Evolutionary conservation across 2,113 vertebrate genomes (phyloP).

Genomic region (Rhea pennata): DNA sequence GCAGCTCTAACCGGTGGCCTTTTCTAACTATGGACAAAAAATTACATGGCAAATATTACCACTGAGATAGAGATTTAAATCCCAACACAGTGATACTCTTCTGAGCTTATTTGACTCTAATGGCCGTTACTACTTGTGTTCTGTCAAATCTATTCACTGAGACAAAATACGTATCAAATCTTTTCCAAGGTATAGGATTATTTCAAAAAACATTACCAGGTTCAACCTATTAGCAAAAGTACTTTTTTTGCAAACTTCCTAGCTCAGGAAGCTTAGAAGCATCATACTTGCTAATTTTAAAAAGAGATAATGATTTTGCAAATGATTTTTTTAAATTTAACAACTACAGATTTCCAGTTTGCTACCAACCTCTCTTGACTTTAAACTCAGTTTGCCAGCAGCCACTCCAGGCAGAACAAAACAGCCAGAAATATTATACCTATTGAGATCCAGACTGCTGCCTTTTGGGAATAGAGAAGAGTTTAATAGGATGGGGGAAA

Average conservation of each 20-base stretch:
- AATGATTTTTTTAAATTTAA: background rate
- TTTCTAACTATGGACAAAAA: background rate
- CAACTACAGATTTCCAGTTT: background rate
- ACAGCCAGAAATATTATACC: background rate
- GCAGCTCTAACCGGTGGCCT: background rate
- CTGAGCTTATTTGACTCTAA: background rate
- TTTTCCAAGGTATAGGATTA: background rate
- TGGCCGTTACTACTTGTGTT: background rate
- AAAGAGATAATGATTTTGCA: background rate
- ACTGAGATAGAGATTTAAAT: conserved; percentile 28
- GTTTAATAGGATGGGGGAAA: background rate
- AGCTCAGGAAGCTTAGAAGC: background rate
- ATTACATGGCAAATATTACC: background rate
- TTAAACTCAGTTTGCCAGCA: background rate
- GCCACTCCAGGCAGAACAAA: background rate
- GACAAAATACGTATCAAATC: background rate
- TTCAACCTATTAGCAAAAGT: background rate
- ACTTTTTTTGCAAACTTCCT: background rate
- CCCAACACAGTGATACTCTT: background rate
- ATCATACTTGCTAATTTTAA: background rate
- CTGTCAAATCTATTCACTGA: background rate
- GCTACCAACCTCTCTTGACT: background rate
- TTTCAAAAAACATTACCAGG: background rate
- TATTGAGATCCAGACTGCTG: background rate
- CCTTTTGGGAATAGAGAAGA: background rate